Percentiles rank a stretch among this genome's conserved stretches.
Evolutionary conservation across 2,113 vertebrate genomes (phyloP).

Genomic region (Neogale vison): DNA sequence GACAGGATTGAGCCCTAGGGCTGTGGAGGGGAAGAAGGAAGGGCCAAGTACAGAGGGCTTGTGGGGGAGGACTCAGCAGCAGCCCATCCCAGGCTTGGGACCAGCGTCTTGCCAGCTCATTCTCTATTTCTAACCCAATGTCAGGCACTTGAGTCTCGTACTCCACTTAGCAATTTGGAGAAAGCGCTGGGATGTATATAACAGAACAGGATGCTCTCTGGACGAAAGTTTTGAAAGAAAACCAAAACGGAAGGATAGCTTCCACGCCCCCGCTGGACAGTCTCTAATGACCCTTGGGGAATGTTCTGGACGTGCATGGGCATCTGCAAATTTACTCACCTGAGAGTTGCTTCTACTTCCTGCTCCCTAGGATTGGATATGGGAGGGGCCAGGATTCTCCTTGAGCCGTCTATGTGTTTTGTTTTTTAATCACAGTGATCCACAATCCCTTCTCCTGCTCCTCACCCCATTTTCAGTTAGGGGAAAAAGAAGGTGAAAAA

Average conservation of each 20-base stretch:
- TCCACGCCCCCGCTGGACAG: not conserved
- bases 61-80: not conserved
- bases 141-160: not conserved
- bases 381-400: not conserved
- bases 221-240: conserved; percentile 48
- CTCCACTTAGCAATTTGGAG: conserved; percentile 54
- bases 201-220: conserved; percentile 58
- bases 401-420: not conserved
- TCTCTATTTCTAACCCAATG: conserved; percentile 44
- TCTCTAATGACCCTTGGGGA: not conserved
- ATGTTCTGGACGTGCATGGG: not conserved
- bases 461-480: conserved; percentile 4
- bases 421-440: not conserved
- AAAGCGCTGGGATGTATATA: not conserved
- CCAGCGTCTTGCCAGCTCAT: not conserved
- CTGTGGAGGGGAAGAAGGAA: not conserved
- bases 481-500: not conserved
- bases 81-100: not conserved
- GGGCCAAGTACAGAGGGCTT: not conserved
- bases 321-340: conserved; percentile 41
- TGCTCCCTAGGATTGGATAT: not conserved
- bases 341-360: not conserved
- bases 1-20: not conserved
- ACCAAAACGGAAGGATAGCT: conserved; percentile 21
- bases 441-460: not conserved